Percentiles rank a stretch among this genome's conserved stretches.
These are phyloP conservation scores for Epistrophe eligans DNA, from an alignment of 2,888 invertebrate genomes.

Conservation along the genomic window DNA sequence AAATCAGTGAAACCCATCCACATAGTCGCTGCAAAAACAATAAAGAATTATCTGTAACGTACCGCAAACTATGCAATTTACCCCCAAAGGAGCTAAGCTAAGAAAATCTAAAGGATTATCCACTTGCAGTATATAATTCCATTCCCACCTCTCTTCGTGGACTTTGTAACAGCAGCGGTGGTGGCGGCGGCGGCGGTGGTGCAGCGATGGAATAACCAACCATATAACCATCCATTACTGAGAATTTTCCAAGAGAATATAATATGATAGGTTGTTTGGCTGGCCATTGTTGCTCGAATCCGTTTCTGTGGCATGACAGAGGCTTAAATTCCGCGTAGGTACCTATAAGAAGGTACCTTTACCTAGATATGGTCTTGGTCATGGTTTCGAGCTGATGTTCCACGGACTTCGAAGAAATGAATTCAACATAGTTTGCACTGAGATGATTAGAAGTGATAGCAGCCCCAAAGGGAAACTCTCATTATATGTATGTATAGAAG, in stretches of 20 bases:
- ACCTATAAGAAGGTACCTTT: neutral
- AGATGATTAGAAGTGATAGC: constrained; percentile 70
- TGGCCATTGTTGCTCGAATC: constrained; percentile 51
- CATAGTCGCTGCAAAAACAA: constrained; percentile 26
- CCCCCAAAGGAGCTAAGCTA: constrained; percentile 28
- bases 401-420: constrained; percentile 48
- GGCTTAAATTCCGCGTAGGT: constrained; percentile 52
- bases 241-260: constrained; percentile 60
- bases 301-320: constrained; percentile 7
- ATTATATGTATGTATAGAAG: neutral
- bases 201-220: neutral
- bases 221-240: constrained; percentile 66
- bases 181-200: too few relatives aligned
- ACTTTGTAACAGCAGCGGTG: neutral
- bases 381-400: constrained; percentile 47
- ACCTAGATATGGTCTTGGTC: constrained; percentile 43
- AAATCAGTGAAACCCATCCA: constrained; percentile 8
- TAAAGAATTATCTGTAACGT: constrained; percentile 70
- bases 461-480: constrained; percentile 47
- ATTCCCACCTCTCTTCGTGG: constrained; percentile 49
- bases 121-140: constrained; percentile 50
- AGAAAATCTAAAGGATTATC: constrained; percentile 55
- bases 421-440: constrained; percentile 8
- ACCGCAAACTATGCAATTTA: constrained; percentile 71
- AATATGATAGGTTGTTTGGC: constrained; percentile 66